Conservation (phyloP, 37 sponge, comb jelly and placozoan species). For the Spongilla lacustris region DNA sequence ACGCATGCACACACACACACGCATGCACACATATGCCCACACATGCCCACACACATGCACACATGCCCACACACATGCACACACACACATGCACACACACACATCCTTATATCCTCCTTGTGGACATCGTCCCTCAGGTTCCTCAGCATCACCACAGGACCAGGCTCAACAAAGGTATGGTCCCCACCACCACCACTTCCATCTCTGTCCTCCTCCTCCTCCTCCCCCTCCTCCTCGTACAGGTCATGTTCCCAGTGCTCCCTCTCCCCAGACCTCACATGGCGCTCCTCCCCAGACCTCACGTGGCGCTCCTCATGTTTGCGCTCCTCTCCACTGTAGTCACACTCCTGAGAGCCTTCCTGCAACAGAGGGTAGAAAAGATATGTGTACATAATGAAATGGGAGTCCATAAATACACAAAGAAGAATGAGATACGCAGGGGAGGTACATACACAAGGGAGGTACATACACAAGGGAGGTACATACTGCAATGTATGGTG, state of each 20-base stretch:
- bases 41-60: neutral
- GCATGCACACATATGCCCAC: neutral
- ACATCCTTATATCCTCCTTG: slow-evolving; percentile 64
- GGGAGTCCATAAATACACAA: too few relatives aligned
- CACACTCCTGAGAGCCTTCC: neutral
- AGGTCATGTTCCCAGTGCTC: neutral
- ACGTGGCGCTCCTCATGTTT: neutral
- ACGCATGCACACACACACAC: neutral
- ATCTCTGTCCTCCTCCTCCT: neutral
- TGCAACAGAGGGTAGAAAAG: neutral
- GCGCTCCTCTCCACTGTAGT: neutral
- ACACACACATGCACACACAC: neutral
- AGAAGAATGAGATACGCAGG: too few relatives aligned
- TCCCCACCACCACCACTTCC: slow-evolving; percentile 5
- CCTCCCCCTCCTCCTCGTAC: neutral
- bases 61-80: slow-evolving; percentile 11
- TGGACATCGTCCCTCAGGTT: slow-evolving; percentile 43
- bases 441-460: too few relatives aligned
- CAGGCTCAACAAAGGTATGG: slow-evolving; percentile 13
- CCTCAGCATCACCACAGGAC: slow-evolving; percentile 67
- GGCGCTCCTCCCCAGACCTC: neutral
- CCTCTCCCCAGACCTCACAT: neutral
- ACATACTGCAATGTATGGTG: too few relatives aligned
- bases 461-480: too few relatives aligned
- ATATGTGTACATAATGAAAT: neutral